Evolutionary conservation across 2,888 invertebrate genomes (phyloP).

Genomic region (Tanaodytes sp.): DNA sequence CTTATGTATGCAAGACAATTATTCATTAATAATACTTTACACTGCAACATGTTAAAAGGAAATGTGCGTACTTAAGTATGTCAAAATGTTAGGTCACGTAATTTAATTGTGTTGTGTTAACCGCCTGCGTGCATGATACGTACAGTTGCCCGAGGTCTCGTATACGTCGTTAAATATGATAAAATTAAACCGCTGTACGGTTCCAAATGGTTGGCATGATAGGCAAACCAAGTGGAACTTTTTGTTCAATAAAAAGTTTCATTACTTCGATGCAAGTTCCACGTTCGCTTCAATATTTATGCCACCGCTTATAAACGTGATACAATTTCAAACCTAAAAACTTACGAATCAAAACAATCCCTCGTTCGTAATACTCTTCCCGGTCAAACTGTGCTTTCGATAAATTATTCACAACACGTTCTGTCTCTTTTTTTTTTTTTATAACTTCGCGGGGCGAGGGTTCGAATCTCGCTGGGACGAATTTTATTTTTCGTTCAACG

Average conservation of each 20-base stretch:
- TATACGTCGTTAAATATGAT: constrained; percentile 54
- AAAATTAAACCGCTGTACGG: constrained; percentile 53
- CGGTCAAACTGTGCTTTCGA: no score
- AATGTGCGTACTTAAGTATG: constrained; percentile 53
- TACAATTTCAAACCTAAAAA: no score
- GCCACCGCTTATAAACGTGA: constrained; percentile 25
- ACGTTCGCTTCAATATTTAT: constrained; percentile 13
- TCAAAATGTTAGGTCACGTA: constrained; percentile 54
- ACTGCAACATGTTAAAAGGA: constrained; percentile 52
- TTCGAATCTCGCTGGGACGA: no score
- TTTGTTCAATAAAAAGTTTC: constrained; percentile 50
- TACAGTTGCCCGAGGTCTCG: constrained; percentile 54
- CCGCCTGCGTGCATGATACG: constrained; percentile 54
- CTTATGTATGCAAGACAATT: constrained; percentile 37
- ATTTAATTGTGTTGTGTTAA: constrained; percentile 54
- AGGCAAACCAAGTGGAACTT: constrained; percentile 51
- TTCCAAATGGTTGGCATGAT: constrained; percentile 53
- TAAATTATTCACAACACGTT: no score
- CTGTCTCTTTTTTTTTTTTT: no score
- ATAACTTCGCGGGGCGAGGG: no score
- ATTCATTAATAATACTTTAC: constrained; percentile 51
- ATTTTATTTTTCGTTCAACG: no score
- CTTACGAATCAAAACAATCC: no score
- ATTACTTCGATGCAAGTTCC: constrained; percentile 44
- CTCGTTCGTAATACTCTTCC: no score